These are phyloP conservation scores for Listrodromus nycthemerus DNA, from an alignment of 2,888 invertebrate species.

Conservation along the genomic window DNA sequence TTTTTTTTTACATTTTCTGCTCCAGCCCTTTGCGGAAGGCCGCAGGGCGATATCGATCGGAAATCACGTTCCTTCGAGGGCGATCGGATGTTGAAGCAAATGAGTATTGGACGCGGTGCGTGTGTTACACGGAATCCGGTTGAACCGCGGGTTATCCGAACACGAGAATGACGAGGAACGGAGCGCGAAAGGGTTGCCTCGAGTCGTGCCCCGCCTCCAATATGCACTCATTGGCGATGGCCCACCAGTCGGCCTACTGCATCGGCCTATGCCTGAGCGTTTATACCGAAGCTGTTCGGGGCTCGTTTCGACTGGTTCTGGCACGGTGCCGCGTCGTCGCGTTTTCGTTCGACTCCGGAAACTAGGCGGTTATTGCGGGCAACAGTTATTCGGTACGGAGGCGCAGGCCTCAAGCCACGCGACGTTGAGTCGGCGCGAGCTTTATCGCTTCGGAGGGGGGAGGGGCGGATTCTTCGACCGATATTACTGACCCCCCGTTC, in stretches of 20 bases:
- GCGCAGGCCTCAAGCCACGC: slow-evolving; percentile 54
- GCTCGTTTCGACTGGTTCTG: slow-evolving; percentile 78
- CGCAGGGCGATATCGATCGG: too few relatives aligned
- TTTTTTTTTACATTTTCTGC: not conserved
- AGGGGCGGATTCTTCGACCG: slow-evolving; percentile 44
- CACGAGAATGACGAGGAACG: slow-evolving; percentile 32
- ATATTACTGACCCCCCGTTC: slow-evolving; percentile 61
- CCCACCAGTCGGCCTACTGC: slow-evolving; percentile 81
- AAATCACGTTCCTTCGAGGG: too few relatives aligned
- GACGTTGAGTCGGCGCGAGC: slow-evolving; percentile 63
- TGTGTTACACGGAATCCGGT: slow-evolving; percentile 18
- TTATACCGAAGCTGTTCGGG: slow-evolving; percentile 69
- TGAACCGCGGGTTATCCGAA: slow-evolving; percentile 35
- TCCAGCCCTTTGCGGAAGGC: not conserved
- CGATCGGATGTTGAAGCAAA: too few relatives aligned
- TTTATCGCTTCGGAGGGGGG: slow-evolving; percentile 3
- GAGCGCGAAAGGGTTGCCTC: slow-evolving; percentile 69
- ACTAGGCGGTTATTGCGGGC: slow-evolving; percentile 64
- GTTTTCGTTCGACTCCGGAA: slow-evolving; percentile 66
- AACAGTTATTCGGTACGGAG: slow-evolving; percentile 65
- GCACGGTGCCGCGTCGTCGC: slow-evolving; percentile 82
- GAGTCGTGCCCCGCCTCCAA: slow-evolving; percentile 81
- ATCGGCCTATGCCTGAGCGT: slow-evolving; percentile 80
- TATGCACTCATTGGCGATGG: slow-evolving; percentile 83
- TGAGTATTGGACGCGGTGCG: too few relatives aligned